phyloP scores from a whole-genome alignment of 2,888 invertebrate species.

The Harpalus rufipes region DNA sequence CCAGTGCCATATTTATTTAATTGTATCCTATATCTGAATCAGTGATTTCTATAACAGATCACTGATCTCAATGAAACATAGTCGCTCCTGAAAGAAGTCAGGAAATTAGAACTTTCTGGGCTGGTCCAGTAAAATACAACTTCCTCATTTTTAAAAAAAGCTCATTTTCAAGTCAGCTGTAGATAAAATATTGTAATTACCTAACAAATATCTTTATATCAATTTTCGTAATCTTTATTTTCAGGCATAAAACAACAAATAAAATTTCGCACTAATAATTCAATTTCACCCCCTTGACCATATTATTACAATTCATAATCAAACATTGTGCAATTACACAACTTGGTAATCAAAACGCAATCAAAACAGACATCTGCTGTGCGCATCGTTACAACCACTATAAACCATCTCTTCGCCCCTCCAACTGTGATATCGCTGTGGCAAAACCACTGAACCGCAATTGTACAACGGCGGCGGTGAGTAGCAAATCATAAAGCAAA shows the following conservation, averaged over 20 bases:
- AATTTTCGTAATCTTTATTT: background rate
- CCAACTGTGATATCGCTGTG: no score
- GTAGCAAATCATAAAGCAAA: conserved; percentile 49
- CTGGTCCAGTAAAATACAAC: no score
- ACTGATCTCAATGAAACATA: no score
- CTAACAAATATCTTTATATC: no score
- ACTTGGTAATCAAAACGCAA: conserved; percentile 44
- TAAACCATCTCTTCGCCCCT: conserved; percentile 12
- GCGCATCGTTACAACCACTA: conserved; percentile 24
- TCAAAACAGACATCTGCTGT: conserved; percentile 25
- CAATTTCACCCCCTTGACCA: conserved; percentile 12
- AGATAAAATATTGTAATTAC: no score
- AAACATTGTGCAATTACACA: conserved; percentile 40
- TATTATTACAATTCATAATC: conserved; percentile 33
- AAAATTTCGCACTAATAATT: background rate
- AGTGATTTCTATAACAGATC: no score
- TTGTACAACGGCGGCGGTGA: conserved; percentile 30
- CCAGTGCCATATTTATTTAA: no score
- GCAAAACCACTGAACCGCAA: conserved; percentile 43
- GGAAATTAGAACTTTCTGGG: no score
- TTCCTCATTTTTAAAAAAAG: no score
- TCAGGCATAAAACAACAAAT: background rate
- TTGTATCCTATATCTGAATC: no score
- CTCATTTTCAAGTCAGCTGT: no score
- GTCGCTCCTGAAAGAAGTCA: no score